Conservation (phyloP, 2,888 invertebrate genomes). For the Camptogramma bilineatum region DNA sequence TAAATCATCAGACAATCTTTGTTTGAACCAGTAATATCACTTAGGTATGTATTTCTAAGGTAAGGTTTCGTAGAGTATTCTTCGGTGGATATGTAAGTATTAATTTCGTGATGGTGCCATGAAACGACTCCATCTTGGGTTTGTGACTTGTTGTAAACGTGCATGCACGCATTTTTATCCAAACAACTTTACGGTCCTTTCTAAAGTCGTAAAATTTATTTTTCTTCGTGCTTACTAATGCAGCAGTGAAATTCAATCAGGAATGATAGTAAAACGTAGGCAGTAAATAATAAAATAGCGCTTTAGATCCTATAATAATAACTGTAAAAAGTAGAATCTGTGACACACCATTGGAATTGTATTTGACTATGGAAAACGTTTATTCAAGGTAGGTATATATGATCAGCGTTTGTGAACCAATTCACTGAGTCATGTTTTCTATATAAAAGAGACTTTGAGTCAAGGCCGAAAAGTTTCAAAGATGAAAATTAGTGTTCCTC, state of each 20-base stretch:
- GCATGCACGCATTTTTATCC: slow-evolving; percentile 32
- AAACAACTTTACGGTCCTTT: slow-evolving; percentile 44
- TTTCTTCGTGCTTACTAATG: slow-evolving; percentile 31
- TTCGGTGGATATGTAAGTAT: not conserved
- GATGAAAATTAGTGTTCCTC: slow-evolving; percentile 31
- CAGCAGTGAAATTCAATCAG: slow-evolving; percentile 30
- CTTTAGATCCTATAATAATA: not conserved
- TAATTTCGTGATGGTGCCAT: slow-evolving; percentile 21
- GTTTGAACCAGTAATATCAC: too few species aligned
- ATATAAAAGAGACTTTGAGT: not conserved
- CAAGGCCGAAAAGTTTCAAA: slow-evolving; percentile 21
- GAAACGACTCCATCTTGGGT: slow-evolving; percentile 9
- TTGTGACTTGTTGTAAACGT: slow-evolving; percentile 14
- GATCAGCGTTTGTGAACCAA: not conserved
- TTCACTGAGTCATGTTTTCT: too few species aligned
- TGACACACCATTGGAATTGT: not conserved
- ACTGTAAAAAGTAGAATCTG: slow-evolving; percentile 1
- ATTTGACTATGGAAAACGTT: not conserved
- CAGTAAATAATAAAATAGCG: slow-evolving; percentile 24
- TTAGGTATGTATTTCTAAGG: too few species aligned
- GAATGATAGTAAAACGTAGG: slow-evolving; percentile 27
- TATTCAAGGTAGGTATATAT: not conserved
- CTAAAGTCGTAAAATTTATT: slow-evolving; percentile 39
- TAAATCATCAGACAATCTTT: not conserved
- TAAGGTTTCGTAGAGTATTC: not conserved